Percentiles rank a stretch among this genome's conserved stretches.
These are phyloP conservation scores for Diaprepes abbreviatus DNA, from an alignment of 2,888 invertebrate genomes.

Conservation along the genomic window DNA sequence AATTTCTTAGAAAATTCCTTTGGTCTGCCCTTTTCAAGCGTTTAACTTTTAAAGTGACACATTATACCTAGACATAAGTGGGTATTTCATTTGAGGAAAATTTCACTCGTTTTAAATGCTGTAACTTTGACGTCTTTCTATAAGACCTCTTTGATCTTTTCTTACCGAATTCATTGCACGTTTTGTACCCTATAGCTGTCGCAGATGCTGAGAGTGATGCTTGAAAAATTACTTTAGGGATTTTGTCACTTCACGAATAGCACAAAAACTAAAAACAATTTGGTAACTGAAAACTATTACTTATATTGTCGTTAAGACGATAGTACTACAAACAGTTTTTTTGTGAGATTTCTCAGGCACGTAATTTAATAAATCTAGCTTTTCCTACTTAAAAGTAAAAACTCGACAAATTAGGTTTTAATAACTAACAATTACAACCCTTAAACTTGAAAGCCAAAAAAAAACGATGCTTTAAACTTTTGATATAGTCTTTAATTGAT, in stretches of 20 bases:
- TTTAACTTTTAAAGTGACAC: constrained; percentile 28
- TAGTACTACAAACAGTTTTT: neutral
- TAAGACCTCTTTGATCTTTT: constrained; percentile 24
- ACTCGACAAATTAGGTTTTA: too few species aligned
- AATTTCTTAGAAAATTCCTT: constrained; percentile 36
- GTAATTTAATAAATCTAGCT: neutral
- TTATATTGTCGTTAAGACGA: neutral
- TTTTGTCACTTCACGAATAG: constrained; percentile 10
- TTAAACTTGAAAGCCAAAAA: too few species aligned
- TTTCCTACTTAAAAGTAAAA: too few species aligned
- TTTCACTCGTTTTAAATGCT: constrained; percentile 23
- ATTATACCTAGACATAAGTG: constrained; percentile 34
- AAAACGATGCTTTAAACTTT: too few species aligned
- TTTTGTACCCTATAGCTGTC: constrained; percentile 9
- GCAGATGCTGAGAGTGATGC: constrained; percentile 13
- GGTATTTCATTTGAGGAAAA: constrained; percentile 34
- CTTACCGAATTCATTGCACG: constrained; percentile 11
- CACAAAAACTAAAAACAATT: neutral
- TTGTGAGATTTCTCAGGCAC: neutral
- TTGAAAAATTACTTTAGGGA: constrained; percentile 14
- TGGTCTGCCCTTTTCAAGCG: constrained; percentile 21
- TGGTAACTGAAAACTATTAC: neutral
- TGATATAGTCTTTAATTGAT: too few species aligned
- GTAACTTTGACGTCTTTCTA: constrained; percentile 19
- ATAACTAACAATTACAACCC: too few species aligned